Evolutionary conservation across 2,797 vertebrate species (phyloP).

Genomic region (Margarornis squamiger): DNA sequence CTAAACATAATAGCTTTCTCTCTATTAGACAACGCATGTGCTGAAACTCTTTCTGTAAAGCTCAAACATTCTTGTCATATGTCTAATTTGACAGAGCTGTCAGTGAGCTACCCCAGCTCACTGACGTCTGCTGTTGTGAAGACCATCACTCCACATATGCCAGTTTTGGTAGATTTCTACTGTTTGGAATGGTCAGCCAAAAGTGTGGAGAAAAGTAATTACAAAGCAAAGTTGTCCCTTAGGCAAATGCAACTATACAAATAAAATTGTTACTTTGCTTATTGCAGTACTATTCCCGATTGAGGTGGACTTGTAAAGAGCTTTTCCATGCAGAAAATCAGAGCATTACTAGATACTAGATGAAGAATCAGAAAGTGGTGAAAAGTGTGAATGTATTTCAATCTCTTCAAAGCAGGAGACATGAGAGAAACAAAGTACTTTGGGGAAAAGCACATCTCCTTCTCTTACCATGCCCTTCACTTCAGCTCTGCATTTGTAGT

Average conservation of each 20-base stretch:
- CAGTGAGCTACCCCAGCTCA: not conserved
- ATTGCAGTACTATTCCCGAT: not conserved
- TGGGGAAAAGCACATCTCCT: not conserved
- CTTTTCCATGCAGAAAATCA: not conserved
- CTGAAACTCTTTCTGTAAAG: not conserved
- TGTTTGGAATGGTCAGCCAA: not conserved
- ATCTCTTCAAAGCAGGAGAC: not conserved
- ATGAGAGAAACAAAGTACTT: not conserved
- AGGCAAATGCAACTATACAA: not conserved
- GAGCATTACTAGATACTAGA: not conserved
- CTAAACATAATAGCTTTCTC: not conserved
- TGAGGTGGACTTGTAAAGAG: not conserved
- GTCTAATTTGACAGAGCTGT: not conserved
- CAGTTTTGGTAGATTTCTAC: not conserved
- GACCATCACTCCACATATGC: not conserved
- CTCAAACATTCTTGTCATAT: not conserved
- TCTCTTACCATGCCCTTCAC: not conserved
- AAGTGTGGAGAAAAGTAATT: not conserved
- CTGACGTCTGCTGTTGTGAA: not conserved
- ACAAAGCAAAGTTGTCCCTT: not conserved
- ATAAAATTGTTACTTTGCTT: not conserved
- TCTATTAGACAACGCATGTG: not conserved
- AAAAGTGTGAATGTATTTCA: not conserved
- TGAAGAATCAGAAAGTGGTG: not conserved
- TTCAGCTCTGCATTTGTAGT: not conserved